Evolutionary conservation across 1,140 invertebrate species (phyloP).

Genomic region (Halictus rubicundus): DNA sequence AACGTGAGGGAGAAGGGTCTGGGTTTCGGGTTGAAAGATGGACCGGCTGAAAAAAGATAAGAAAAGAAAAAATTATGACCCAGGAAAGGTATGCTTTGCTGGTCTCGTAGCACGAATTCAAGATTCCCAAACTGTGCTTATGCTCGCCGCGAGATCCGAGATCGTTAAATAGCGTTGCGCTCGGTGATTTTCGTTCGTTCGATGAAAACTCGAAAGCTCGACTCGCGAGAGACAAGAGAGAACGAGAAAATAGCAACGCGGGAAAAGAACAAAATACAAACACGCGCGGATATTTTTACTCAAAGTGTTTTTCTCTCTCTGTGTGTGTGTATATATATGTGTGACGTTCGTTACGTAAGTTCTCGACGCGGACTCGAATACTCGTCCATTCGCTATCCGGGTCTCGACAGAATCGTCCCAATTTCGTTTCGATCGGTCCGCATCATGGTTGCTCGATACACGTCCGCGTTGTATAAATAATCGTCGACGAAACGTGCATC

Average conservation of each 20-base stretch:
- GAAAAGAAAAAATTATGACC: slow-evolving; percentile 78
- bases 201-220: neutral
- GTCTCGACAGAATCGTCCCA: slow-evolving; percentile 32
- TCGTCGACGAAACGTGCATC: neutral
- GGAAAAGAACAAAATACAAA: neutral
- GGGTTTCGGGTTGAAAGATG: slow-evolving; percentile 84
- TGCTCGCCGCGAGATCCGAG: neutral
- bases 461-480: neutral
- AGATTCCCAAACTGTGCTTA: neutral
- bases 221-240: neutral
- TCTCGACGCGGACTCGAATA: slow-evolving; percentile 4
- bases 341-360: slow-evolving; percentile 20
- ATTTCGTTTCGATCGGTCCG: slow-evolving; percentile 26
- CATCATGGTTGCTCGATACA: slow-evolving; percentile 10
- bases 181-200: no score
- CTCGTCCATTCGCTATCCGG: slow-evolving; percentile 32
- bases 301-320: neutral
- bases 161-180: neutral
- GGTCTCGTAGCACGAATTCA: neutral
- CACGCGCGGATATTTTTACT: neutral
- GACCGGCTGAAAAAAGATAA: slow-evolving; percentile 83
- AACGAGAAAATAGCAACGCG: neutral
- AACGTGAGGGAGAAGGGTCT: slow-evolving; percentile 83
- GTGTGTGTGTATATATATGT: no score
- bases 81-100: slow-evolving; percentile 30